Evolutionary conservation across 2,888 invertebrate species (phyloP).

Genomic region (Rhabditophanes sp.): DNA sequence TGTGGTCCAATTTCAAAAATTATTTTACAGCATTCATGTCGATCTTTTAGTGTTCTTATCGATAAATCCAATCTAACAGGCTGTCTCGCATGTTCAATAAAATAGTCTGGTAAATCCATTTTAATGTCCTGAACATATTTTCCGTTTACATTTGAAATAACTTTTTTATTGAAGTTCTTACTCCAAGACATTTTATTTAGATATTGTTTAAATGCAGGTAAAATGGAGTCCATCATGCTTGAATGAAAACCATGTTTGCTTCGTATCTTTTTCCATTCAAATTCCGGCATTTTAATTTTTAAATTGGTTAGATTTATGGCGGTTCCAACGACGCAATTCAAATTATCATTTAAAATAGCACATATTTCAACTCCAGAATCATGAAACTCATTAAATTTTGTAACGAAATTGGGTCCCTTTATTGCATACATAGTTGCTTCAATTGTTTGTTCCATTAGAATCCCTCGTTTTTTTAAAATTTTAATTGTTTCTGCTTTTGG

Average conservation of each 20-base stretch:
- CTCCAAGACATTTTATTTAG: slow-evolving; percentile 1
- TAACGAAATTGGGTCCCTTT: too few relatives aligned
- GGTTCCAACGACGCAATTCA: slow-evolving; percentile 18
- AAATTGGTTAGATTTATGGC: slow-evolving; percentile 9
- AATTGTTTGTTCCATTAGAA: slow-evolving; percentile 16
- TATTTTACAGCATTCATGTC: slow-evolving; percentile 9
- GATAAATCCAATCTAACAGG: slow-evolving; percentile 22
- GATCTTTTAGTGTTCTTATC: slow-evolving; percentile 11
- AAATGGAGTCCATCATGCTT: slow-evolving; percentile 22
- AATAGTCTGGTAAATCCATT: slow-evolving; percentile 13
- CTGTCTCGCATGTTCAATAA: slow-evolving; percentile 16
- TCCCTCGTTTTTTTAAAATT: slow-evolving; percentile 16
- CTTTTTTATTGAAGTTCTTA: slow-evolving; percentile 7
- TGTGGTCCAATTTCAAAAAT: slow-evolving; percentile 33
- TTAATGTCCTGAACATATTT: slow-evolving; percentile 1
- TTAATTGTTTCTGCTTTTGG: slow-evolving; percentile 8
- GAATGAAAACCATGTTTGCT: slow-evolving; percentile 29
- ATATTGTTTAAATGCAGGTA: slow-evolving; percentile 11
- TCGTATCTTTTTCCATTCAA: slow-evolving; percentile 15
- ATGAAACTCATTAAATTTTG: slow-evolving; percentile 3
- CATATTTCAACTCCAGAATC: slow-evolving; percentile 18
- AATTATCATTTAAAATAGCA: slow-evolving; percentile 15
- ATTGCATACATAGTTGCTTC: slow-evolving; percentile 29
- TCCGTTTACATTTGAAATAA: slow-evolving; percentile 31
- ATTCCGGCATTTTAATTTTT: slow-evolving; percentile 3